Base-by-base conservation (phyloP, 2,113 vertebrate genomes). In the Mionectes macconnelli region DNA sequence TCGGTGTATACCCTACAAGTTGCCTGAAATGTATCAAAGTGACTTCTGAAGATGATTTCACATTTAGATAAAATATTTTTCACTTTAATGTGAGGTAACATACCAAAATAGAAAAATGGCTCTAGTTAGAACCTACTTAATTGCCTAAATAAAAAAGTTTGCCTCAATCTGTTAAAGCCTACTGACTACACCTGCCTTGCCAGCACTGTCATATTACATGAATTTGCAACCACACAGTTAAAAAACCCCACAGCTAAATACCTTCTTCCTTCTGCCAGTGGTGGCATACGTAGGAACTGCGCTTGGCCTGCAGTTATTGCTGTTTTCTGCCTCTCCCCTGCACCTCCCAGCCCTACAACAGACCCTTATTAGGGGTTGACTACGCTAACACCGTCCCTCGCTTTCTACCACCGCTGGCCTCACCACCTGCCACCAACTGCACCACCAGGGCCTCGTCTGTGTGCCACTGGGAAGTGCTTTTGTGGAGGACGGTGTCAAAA, bases 321-420 rank as follows among this genome's bases (percentile, higher is more conserved):
- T 66, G 40, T 57, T 86, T 74, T 35, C 69, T 84, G 45, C 23
- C 14, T 27, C 84, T 73, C 50, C 12, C 16, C 28, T 30, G 10
- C 14, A 3, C 18, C 37, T 44, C 23, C 57, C 40, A 87, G 25
- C 18, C 16, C 23, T 56, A 0, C 9, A 49, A 18, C 1, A 4
- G 8, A 2, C 12, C 37, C 37, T 64, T 0, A 1, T 35, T 28
- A 37, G 21, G 6, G 35, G 6, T 1, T 0, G 0, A 8, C 39
- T 52, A 3, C 44, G 47, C 20, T 19, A 18, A 59, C 0, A 1
- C 14, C 14, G 20, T 27, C 19, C 39, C 30, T 67, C 5, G 5
- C 22, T 33, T 23, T 75, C 67, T 44, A 28, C 45, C 63, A 24
- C 68, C 78, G 49, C 55, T n/a, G 45, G 17, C 6, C 60, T 69